Evolutionary conservation across 2,888 invertebrate species (phyloP).

Genomic region (Hypomecis atomaria): DNA sequence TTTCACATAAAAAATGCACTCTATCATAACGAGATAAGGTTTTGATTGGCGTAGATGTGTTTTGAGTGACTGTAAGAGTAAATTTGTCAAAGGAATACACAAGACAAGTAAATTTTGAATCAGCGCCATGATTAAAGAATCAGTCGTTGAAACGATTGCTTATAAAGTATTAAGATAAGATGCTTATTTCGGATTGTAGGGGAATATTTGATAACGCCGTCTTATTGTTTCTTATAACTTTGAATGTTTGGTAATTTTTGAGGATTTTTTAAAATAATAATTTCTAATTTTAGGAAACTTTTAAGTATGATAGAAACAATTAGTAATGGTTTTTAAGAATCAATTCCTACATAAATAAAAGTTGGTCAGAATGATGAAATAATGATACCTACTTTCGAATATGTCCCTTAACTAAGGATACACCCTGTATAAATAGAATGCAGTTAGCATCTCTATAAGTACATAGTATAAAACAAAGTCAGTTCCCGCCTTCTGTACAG

Average conservation of each 20-base stretch:
- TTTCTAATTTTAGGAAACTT: too few relatives aligned
- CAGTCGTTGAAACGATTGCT: constrained; percentile 77
- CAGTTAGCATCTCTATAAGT: neutral
- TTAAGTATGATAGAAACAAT: too few relatives aligned
- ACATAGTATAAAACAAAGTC: too few relatives aligned
- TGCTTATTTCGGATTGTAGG: constrained; percentile 70
- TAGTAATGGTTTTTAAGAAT: too few relatives aligned
- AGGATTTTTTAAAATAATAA: too few relatives aligned
- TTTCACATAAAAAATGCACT: constrained; percentile 47
- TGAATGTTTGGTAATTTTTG: constrained; percentile 35
- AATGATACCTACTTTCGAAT: too few relatives aligned
- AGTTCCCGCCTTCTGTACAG: too few relatives aligned
- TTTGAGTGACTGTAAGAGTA: constrained; percentile 42
- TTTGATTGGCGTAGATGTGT: constrained; percentile 41
- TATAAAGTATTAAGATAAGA: constrained; percentile 75
- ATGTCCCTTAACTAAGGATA: too few relatives aligned
- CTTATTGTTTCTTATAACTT: constrained; percentile 58
- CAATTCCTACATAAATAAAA: too few relatives aligned
- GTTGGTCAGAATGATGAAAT: too few relatives aligned
- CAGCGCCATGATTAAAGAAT: constrained; percentile 76
- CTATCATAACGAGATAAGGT: constrained; percentile 47
- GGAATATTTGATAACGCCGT: constrained; percentile 65
- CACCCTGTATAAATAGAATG: too few relatives aligned
- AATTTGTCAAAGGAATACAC: constrained; percentile 53
- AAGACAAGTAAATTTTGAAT: constrained; percentile 76